Percentiles rank a stretch among this genome's conserved stretches.
Conservation (phyloP, 2,888 invertebrate genomes). For the Phrixothrix hirtus region DNA sequence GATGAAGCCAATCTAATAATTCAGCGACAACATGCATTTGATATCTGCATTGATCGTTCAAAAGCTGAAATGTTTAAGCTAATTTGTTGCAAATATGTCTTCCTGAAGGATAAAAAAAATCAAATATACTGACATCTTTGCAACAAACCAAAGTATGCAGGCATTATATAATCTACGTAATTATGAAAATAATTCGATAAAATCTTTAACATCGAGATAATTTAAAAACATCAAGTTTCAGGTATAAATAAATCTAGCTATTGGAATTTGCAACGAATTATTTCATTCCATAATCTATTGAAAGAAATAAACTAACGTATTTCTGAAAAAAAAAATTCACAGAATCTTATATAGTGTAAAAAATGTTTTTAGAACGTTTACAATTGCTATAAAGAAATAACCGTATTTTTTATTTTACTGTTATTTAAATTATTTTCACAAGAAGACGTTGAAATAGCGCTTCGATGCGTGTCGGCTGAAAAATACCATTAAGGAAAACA, state of each 20-base stretch:
- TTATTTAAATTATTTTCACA: too few species aligned
- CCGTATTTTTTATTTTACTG: too few species aligned
- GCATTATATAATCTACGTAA: slow-evolving; percentile 39
- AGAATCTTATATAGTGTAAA: too few species aligned
- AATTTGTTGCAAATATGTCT: slow-evolving; percentile 29
- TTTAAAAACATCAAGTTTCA: slow-evolving; percentile 31
- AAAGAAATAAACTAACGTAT: too few species aligned
- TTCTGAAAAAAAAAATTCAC: too few species aligned
- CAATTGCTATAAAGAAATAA: too few species aligned
- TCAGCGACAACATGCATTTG: slow-evolving; percentile 34
- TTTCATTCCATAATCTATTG: too few species aligned
- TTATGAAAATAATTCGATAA: slow-evolving; percentile 29
- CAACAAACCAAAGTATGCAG: slow-evolving; percentile 37
- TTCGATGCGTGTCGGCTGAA: too few species aligned
- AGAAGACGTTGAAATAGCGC: too few species aligned
- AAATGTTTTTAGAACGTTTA: too few species aligned
- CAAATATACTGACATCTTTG: slow-evolving; percentile 33
- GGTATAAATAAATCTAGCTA: slow-evolving; percentile 28
- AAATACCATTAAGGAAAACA: too few species aligned
- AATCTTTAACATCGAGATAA: slow-evolving; percentile 29
- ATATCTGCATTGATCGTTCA: slow-evolving; percentile 32
- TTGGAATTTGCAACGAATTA: slow-evolving; percentile 28
- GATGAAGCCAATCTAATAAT: slow-evolving; percentile 16
- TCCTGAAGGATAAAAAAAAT: too few species aligned
- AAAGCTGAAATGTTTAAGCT: slow-evolving; percentile 35